Conservation (phyloP, 2,888 invertebrate species). For the Latheticus oryzae region DNA sequence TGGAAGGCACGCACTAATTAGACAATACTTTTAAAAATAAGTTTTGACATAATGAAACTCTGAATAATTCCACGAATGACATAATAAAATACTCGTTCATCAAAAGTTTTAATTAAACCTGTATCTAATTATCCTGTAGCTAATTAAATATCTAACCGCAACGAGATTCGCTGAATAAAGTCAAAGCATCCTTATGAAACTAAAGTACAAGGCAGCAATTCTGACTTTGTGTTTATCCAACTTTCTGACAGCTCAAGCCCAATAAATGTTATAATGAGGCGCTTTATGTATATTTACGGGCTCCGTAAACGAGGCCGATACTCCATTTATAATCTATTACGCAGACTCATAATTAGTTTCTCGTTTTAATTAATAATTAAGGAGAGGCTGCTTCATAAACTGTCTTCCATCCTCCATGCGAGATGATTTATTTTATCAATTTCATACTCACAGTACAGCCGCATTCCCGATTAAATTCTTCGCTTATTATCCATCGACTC, state of each 20-base stretch:
- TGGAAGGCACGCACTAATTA: conserved; percentile 56
- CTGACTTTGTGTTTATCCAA: conserved; percentile 62
- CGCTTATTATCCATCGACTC: conserved; percentile 47
- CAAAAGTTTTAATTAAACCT: conserved; percentile 66
- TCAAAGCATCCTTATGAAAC: conserved; percentile 62
- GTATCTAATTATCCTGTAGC: conserved; percentile 64
- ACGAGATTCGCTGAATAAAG: conserved; percentile 59
- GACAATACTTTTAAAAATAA: conserved; percentile 55
- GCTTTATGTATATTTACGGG: conserved; percentile 60
- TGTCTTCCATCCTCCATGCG: conserved; percentile 39
- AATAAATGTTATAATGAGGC: conserved; percentile 63
- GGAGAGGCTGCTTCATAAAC: conserved; percentile 58
- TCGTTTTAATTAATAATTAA: conserved; percentile 65
- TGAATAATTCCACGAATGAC: conserved; percentile 52
- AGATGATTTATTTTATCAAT: conserved; percentile 55
- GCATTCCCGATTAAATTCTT: conserved; percentile 52
- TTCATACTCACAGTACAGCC: conserved; percentile 44
- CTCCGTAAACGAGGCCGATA: conserved; percentile 59
- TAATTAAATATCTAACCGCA: conserved; percentile 65
- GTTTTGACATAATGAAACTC: conserved; percentile 54
- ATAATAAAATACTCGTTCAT: conserved; percentile 62
- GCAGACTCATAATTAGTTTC: conserved; percentile 64
- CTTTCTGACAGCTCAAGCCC: conserved; percentile 63
- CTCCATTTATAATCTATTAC: conserved; percentile 63
- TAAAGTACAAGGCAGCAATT: conserved; percentile 62